Base-by-base conservation (phyloP, 2,797 vertebrate species). In the Xenops minutus region DNA sequence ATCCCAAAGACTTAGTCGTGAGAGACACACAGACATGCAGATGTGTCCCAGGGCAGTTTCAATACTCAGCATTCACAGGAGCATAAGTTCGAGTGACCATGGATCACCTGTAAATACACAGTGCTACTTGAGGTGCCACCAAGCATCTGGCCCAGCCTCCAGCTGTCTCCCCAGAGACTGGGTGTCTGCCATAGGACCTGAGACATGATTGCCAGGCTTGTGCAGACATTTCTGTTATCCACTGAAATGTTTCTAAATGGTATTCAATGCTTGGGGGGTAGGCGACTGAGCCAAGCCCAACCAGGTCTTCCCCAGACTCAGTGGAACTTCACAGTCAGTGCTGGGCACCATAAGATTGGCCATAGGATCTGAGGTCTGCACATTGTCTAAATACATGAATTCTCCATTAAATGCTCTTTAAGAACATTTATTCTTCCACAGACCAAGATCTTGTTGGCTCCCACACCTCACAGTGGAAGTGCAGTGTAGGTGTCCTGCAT, bases 291-390 rank as follows among this genome's bases (percentile, higher is more conserved):
- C 43, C 46, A 43, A 86, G 44, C 44, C 19, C 39, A 71, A 34
- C 34, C 41, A 32, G 1, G 0, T 37, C 22, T 52, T 71, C 39
- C 26, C 12, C 22, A 2, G 0, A 19, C 11, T 44, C 43, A 63
- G n/a, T 19, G 36, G 62, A 74, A 68, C 48, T 62, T 54, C 34
- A 43, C 37, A 32, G n/a, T 23, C 2, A 1, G 4, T 69, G 19
- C 3, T 52, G 34, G 27, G 64, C 23, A 64, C 27, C 14, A 2
- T 71, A 71, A 46, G 13, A 64, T 48, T 46, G 64, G 58, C 32
- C 19, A 21, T 2, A 44, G 22, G 51, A 71, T 71, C 12, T n/a
- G 34, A 51, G 26, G 51, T 49, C 68, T 43, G n/a, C 48, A 51
- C 51, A 24, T 41, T 71, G 32, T 23, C 44, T 46, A 52, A 63